Evolutionary conservation across 2,797 vertebrate species (phyloP), one percentile per base, ranked within the genome.

Genomic region (Stomatorhinus walkeri): DNA sequence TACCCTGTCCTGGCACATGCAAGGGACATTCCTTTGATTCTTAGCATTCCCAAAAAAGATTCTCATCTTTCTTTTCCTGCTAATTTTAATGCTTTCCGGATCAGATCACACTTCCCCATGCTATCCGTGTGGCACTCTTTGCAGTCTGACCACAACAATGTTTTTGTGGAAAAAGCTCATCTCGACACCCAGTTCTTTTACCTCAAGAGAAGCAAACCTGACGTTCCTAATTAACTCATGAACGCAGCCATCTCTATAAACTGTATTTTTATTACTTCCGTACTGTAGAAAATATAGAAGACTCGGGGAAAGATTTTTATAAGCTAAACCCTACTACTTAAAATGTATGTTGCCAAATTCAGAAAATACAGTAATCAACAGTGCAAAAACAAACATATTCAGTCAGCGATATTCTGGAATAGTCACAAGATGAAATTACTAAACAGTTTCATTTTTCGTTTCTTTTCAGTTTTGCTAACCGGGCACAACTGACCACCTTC

Each of bases 381-480:
- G 14, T n/a, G 36, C 19, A 46, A n/a, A 46, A n/a, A 43, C 16
- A 79, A 79, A 79, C 36, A 79, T 14, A 14, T n/a, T 32, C 0
- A 72, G 28, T 72, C 12, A 16, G 28, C 64, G 28, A 12, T 2
- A 46, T 79, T 43, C 72, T 19, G 36, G 54, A 52, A 51, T 32
- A 68, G 51, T 19, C 51, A 36, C 19, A 61, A 88, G n/a, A 52
- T 46, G 61, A 46, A 83, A 10, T 10, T 43, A 59, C 88, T 14
- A 19, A 22, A 59, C 19, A 48, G 14, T 89, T 90, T 91, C 87
- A 14, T 32, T 91, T 91, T 90, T 90, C 88, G 32, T 86, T 91
- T 90, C 88, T 88, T 10, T 19, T 51, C 10, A 83, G 40, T 83
- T 43, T 16, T 36, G 36, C 16, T 43, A 79, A 9, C 46, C n/a